These are phyloP conservation scores for Trachelipus rathkii DNA, from an alignment of 1,140 invertebrate species.

Conservation along the genomic window DNA sequence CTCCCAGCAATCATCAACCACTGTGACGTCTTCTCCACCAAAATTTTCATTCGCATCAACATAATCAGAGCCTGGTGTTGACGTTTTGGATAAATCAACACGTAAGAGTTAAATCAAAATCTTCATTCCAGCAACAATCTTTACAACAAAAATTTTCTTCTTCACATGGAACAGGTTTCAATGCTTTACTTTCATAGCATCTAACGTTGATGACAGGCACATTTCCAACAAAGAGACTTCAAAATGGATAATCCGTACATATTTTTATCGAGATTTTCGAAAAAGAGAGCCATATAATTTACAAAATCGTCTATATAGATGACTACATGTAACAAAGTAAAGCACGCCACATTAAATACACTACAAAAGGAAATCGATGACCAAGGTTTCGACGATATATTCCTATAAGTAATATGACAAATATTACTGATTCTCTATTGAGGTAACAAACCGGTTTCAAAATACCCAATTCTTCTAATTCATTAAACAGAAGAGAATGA, in stretches of 20 bases:
- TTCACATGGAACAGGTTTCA: not conserved
- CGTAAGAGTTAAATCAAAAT: conserved; percentile 31
- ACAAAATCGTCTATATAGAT: conserved; percentile 24
- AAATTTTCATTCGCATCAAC: conserved; percentile 25
- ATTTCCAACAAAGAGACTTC: conserved; percentile 34
- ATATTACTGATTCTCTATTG: conserved; percentile 25
- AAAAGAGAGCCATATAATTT: conserved; percentile 29
- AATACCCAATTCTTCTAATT: conserved; percentile 29
- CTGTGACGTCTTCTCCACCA: conserved; percentile 17
- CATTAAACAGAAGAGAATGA: conserved; percentile 30
- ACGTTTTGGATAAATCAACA: conserved; percentile 16
- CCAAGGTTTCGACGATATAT: conserved; percentile 32
- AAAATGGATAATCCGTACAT: conserved; percentile 32
- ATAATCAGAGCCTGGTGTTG: conserved; percentile 37
- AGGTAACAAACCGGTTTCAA: conserved; percentile 19
- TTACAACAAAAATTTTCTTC: conserved; percentile 13
- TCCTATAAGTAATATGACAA: conserved; percentile 33
- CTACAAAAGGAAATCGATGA: conserved; percentile 31
- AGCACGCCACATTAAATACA: conserved; percentile 27
- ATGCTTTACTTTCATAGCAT: not conserved
- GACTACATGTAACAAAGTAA: conserved; percentile 27
- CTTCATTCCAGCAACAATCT: conserved; percentile 29
- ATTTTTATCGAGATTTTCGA: conserved; percentile 34
- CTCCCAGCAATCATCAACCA: conserved; percentile 33
- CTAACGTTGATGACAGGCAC: conserved; percentile 24